phyloP scores from a whole-genome alignment of 2,888 invertebrate genomes.

The Seira musarum region DNA sequence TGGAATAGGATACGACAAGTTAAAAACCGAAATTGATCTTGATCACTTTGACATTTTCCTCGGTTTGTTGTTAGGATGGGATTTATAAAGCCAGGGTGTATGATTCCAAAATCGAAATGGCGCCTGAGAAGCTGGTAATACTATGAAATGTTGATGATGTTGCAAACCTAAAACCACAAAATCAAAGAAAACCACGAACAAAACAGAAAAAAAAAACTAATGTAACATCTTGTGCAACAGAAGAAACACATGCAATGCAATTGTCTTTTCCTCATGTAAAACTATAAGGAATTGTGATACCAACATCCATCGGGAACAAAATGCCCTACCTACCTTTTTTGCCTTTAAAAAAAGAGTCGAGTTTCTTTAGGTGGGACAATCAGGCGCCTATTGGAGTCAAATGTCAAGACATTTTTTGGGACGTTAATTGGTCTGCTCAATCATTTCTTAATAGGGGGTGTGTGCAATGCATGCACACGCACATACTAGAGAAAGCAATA shows the following conservation, averaged over 20 bases:
- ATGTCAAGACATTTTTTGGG: slow-evolving; percentile 70
- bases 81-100: slow-evolving; percentile 39
- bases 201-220: background rate
- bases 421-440: slow-evolving; percentile 70
- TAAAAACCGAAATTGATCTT: slow-evolving; percentile 18
- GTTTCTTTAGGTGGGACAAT: slow-evolving; percentile 70
- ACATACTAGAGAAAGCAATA: slow-evolving; percentile 30
- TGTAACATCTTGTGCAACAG: slow-evolving; percentile 4
- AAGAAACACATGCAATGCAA: slow-evolving; percentile 40
- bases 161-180: slow-evolving; percentile 4
- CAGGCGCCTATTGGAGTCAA: slow-evolving; percentile 70
- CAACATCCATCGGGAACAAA: slow-evolving; percentile 20
- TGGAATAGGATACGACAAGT: slow-evolving; percentile 44
- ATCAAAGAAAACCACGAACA: background rate
- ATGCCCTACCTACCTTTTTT: slow-evolving; percentile 13
- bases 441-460: slow-evolving; percentile 70
- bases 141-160: background rate
- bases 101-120: background rate
- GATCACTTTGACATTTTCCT: slow-evolving; percentile 30
- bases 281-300: background rate
- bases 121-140: no score
- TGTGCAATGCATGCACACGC: slow-evolving; percentile 39
- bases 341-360: slow-evolving; percentile 64
- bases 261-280: slow-evolving; percentile 11
- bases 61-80: slow-evolving; percentile 30